These are phyloP conservation scores for Drosophila pseudotakahashii DNA, from an alignment of 2,888 invertebrate species.

Conservation along the genomic window DNA sequence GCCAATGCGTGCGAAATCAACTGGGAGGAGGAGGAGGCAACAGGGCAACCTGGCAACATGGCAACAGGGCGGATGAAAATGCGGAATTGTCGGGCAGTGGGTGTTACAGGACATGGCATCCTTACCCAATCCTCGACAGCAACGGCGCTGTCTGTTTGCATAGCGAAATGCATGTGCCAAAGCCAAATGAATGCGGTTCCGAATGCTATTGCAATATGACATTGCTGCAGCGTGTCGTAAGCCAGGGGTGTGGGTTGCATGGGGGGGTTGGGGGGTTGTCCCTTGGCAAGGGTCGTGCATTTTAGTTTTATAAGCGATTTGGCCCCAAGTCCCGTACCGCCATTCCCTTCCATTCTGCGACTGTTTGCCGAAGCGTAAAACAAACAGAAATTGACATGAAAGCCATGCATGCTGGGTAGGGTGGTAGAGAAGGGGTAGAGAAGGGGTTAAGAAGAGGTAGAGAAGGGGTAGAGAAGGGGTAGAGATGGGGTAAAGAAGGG, in stretches of 20 bases:
- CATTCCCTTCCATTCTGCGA: conserved; percentile 14
- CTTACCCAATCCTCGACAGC: not conserved
- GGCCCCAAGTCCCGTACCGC: conserved; percentile 2
- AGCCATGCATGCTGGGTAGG: conserved; percentile 25
- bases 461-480: not conserved
- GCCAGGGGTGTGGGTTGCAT: conserved; percentile 8
- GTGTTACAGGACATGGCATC: conserved; percentile 18
- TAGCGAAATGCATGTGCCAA: conserved; percentile 58
- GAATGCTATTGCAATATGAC: conserved; percentile 66
- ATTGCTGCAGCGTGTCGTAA: conserved; percentile 53
- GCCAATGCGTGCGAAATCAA: conserved; percentile 66
- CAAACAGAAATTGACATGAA: conserved; percentile 66
- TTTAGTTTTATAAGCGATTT: conserved; percentile 75
- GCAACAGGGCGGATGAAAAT: not conserved
- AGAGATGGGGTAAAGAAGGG: not conserved
- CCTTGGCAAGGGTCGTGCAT: conserved; percentile 46
- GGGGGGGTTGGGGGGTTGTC: not conserved
- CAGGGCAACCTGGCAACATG: too few relatives aligned
- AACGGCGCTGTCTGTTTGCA: conserved; percentile 37
- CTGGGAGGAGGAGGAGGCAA: conserved; percentile 25
- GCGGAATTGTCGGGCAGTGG: not conserved
- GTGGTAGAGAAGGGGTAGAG: not conserved
- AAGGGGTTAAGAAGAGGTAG: not conserved
- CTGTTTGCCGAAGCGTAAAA: conserved; percentile 65
- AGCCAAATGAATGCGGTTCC: conserved; percentile 71